These are phyloP conservation scores for Timandra comae DNA, from an alignment of 2,888 invertebrate species.

Conservation along the genomic window DNA sequence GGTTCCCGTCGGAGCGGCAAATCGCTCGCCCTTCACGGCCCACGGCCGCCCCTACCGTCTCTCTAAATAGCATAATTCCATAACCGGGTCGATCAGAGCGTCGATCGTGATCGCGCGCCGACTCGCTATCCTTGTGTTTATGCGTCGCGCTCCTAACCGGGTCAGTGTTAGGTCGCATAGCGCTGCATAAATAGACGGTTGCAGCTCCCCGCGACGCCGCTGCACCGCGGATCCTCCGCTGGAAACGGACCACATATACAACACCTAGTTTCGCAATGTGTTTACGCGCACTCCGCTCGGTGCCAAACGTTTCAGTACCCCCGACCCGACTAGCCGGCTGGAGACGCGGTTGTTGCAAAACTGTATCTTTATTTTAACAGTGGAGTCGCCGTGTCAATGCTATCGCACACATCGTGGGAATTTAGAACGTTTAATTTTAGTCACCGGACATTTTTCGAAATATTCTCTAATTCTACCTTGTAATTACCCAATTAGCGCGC, in stretches of 20 bases:
- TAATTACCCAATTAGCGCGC: conserved; percentile 14
- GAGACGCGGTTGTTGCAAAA: conserved; percentile 47
- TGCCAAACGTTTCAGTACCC: conserved; percentile 59
- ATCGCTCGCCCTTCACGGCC: conserved; percentile 66
- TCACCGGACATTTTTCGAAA: conserved; percentile 38
- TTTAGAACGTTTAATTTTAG: conserved; percentile 55
- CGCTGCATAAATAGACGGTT: conserved; percentile 64
- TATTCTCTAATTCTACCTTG: conserved; percentile 16
- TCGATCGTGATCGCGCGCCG: conserved; percentile 22
- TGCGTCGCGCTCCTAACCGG: conserved; percentile 61
- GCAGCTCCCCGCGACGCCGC: conserved; percentile 34
- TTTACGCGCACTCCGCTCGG: conserved; percentile 46
- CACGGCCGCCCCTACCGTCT: conserved; percentile 48
- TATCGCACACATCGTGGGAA: conserved; percentile 41
- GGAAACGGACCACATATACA: conserved; percentile 37
- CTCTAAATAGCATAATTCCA: conserved; percentile 43
- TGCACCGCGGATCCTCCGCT: conserved; percentile 25
- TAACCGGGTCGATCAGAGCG: conserved; percentile 37
- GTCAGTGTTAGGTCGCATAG: conserved; percentile 75
- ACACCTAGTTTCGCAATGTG: conserved; percentile 52
- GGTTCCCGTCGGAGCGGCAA: conserved; percentile 61
- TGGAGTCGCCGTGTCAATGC: conserved; percentile 33
- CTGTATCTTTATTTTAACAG: conserved; percentile 32
- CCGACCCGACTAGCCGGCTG: conserved; percentile 12
- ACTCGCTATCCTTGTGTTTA: conserved; percentile 61